Percentiles rank a stretch among this genome's conserved stretches.
Conservation (phyloP, 2,113 vertebrate species). For the Callopanchax toddi region DNA sequence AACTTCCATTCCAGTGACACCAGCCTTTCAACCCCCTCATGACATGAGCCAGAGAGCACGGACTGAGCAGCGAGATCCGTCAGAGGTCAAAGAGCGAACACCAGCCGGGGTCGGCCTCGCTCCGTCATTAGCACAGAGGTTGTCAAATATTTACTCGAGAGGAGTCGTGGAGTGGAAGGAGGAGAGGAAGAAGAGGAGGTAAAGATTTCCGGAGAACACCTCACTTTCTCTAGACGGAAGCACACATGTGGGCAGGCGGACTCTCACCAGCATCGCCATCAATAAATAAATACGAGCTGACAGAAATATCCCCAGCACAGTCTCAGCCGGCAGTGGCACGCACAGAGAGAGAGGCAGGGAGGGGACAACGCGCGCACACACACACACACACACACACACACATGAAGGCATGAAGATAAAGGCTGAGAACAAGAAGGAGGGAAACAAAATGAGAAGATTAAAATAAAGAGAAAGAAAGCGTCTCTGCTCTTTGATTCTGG, state of each 20-base stretch:
- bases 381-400: slow-evolving; percentile 26
- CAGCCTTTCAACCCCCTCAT: slow-evolving; percentile 42
- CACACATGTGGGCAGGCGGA: slow-evolving; percentile 65
- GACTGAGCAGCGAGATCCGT: slow-evolving; percentile 14
- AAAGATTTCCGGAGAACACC: slow-evolving; percentile 43
- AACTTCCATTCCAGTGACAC: slow-evolving; percentile 53
- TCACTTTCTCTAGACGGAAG: slow-evolving; percentile 52
- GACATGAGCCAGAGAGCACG: slow-evolving; percentile 31
- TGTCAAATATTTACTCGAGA: slow-evolving; percentile 63
- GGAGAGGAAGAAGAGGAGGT: slow-evolving; percentile 20
- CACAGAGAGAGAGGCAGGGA: slow-evolving; percentile 49
- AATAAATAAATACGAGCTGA: slow-evolving; percentile 79
- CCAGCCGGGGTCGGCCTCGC: slow-evolving; percentile 44
- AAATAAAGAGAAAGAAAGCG: slow-evolving; percentile 36
- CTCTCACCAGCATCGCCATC: slow-evolving; percentile 72
- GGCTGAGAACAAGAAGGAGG: slow-evolving; percentile 37
- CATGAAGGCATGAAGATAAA: slow-evolving; percentile 46
- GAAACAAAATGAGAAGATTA: slow-evolving; percentile 34
- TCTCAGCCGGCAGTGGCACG: slow-evolving; percentile 57
- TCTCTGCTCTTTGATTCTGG: slow-evolving; percentile 32
- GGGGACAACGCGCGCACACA: slow-evolving; percentile 22
- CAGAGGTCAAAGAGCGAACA: slow-evolving; percentile 55
- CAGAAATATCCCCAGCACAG: slow-evolving; percentile 75
- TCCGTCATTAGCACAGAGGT: slow-evolving; percentile 33
- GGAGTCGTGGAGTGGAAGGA: slow-evolving; percentile 14